phyloP scores from a whole-genome alignment of 64 coral and sea anemone genomes.

The Stichodactyla helianthus region DNA sequence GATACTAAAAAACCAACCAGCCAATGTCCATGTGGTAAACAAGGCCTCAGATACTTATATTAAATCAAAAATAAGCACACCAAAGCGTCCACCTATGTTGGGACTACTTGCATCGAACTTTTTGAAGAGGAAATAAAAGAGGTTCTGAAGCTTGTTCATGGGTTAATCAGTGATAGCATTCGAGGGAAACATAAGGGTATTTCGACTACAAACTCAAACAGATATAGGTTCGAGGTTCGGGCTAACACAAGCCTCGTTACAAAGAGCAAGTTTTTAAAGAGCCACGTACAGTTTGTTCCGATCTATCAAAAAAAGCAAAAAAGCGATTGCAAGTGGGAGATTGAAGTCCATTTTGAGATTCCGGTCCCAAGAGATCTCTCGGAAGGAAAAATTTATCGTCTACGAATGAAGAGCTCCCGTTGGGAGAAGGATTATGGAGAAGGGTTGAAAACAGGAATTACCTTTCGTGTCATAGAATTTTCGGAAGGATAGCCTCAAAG shows the following conservation, averaged over 20 bases:
- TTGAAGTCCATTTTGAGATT: too few relatives aligned
- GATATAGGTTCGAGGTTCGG: conserved; percentile 23
- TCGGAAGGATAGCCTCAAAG: too few relatives aligned
- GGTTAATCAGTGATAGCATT: conserved; percentile 9
- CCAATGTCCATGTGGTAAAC: conserved; percentile 36
- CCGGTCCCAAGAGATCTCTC: too few relatives aligned
- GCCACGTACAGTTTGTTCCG: neutral
- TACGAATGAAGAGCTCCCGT: too few relatives aligned
- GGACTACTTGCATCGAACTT: conserved; percentile 33
- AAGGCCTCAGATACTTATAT: conserved; percentile 13
- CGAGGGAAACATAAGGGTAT: conserved; percentile 34
- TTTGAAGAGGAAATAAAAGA: conserved; percentile 45
- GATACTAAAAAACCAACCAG: neutral
- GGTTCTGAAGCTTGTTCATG: conserved; percentile 16
- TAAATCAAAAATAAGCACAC: conserved; percentile 31
- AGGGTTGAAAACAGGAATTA: too few relatives aligned
- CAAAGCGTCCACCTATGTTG: conserved; percentile 7
- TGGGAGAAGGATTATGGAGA: too few relatives aligned
- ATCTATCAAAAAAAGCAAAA: neutral
- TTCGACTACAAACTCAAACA: neutral
- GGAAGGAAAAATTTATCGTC: too few relatives aligned
- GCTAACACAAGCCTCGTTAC: conserved; percentile 6
- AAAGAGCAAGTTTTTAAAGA: neutral
- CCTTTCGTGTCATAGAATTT: too few relatives aligned
- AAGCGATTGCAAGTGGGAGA: neutral